A percentile compares a stretch with the other conserved stretches of the same genome.
phyloP scores from a whole-genome alignment of 2,888 invertebrate species.

The Rhagium mordax region DNA sequence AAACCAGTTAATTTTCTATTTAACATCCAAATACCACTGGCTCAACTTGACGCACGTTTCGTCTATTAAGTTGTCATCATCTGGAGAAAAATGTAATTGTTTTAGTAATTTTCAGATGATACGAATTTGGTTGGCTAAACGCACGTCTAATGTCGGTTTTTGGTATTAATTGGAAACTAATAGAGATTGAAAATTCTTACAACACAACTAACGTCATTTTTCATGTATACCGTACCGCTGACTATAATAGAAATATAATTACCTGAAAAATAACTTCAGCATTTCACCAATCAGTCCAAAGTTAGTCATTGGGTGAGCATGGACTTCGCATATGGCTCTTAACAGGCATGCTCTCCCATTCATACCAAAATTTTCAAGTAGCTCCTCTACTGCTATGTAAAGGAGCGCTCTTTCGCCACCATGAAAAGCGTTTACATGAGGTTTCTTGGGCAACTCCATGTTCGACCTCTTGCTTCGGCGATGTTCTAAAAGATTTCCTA shows the following conservation, averaged over 20 bases:
- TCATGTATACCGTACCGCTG: too few relatives aligned
- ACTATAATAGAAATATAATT: conserved; percentile 61
- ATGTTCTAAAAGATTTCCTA: conserved; percentile 79
- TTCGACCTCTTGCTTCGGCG: conserved; percentile 70
- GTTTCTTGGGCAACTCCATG: conserved; percentile 61
- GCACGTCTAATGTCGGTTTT: too few relatives aligned
- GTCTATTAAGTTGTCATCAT: too few relatives aligned
- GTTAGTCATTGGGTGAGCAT: conserved; percentile 83
- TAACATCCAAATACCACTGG: too few relatives aligned
- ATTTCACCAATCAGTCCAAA: conserved; percentile 89
- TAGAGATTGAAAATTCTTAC: too few relatives aligned
- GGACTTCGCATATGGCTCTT: conserved; percentile 89
- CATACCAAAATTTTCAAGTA: conserved; percentile 85
- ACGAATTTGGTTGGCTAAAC: too few relatives aligned
- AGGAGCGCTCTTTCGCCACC: conserved; percentile 88
- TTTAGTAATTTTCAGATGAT: too few relatives aligned
- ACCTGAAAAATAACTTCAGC: conserved; percentile 88
- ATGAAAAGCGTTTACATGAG: conserved; percentile 75
- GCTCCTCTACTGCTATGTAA: conserved; percentile 85
- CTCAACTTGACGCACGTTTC: too few relatives aligned
- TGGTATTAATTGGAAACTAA: too few relatives aligned
- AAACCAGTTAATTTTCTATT: too few relatives aligned
- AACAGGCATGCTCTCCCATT: conserved; percentile 87
- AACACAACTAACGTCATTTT: not conserved
- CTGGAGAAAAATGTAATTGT: too few relatives aligned